Evolutionary conservation across 2,113 vertebrate species (phyloP).

Genomic region (Dunckerocampus dactyliophorus): DNA sequence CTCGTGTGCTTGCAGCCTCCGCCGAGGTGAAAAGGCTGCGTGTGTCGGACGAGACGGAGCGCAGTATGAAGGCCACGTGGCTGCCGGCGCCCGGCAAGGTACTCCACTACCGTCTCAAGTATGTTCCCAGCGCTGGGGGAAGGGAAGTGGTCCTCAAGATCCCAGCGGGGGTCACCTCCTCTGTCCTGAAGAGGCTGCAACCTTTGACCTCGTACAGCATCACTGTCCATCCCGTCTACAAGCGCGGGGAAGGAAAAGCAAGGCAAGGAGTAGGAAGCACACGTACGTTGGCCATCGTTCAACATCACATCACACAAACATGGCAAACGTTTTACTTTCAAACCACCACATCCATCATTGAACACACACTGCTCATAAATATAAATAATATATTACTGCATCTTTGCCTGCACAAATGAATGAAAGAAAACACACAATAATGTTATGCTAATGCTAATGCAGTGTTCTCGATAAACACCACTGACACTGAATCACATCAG

Average conservation of each 20-base stretch:
- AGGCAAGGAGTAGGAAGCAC: slow-evolving; percentile 95
- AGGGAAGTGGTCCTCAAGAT: slow-evolving; percentile 78
- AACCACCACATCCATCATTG: neutral
- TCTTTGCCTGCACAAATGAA: too few species aligned
- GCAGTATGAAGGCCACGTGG: slow-evolving; percentile 83
- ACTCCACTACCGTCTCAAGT: slow-evolving; percentile 82
- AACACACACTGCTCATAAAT: neutral
- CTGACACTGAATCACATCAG: neutral
- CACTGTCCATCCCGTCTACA: slow-evolving; percentile 85
- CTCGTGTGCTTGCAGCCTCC: slow-evolving; percentile 72
- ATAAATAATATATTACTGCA: too few species aligned
- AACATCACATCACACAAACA: slow-evolving; percentile 33
- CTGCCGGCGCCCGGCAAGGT: slow-evolving; percentile 82
- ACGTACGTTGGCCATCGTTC: slow-evolving; percentile 80
- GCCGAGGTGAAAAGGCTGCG: slow-evolving; percentile 70
- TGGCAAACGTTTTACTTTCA: slow-evolving; percentile 4
- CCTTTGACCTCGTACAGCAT: slow-evolving; percentile 82
- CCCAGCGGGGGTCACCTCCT: slow-evolving; percentile 69
- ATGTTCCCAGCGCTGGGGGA: slow-evolving; percentile 73
- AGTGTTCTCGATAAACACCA: too few species aligned
- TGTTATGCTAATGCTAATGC: too few species aligned
- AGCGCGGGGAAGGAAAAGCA: slow-evolving; percentile 86
- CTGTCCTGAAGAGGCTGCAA: slow-evolving; percentile 80
- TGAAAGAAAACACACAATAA: too few species aligned
- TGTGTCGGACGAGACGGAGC: slow-evolving; percentile 86